Conservation (phyloP, 2,113 vertebrate species). For the Pampusana beccarii region DNA sequence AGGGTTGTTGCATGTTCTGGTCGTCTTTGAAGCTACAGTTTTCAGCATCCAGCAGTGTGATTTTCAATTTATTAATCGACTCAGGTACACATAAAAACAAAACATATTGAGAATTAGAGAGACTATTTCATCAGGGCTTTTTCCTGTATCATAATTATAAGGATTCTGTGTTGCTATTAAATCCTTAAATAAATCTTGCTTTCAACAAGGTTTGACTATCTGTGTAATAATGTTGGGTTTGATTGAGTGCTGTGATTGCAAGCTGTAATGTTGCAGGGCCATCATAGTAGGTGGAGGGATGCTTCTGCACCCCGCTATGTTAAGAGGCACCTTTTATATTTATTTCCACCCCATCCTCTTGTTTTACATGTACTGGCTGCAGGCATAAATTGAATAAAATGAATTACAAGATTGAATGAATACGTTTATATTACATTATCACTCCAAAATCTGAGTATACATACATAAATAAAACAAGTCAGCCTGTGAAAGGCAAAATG, state of each 20-base stretch:
- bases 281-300: not conserved
- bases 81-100: not conserved
- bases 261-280: not conserved
- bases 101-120: not conserved
- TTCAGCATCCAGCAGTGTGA: not conserved
- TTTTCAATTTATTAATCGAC: not conserved
- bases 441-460: not conserved
- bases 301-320: not conserved
- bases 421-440: not conserved
- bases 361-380: not conserved
- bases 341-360: not conserved
- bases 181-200: not conserved
- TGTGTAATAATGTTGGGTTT: not conserved
- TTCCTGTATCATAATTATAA: not conserved
- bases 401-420: not conserved
- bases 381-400: not conserved
- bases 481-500: not conserved
- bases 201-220: not conserved
- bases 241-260: not conserved
- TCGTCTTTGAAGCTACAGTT: not conserved
- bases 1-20: not conserved
- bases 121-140: not conserved
- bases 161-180: not conserved
- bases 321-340: not conserved
- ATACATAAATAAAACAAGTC: not conserved